Evolutionary conservation across 1,140 invertebrate genomes (phyloP), one percentile per base, ranked within the genome.

Genomic region (Heliconius hewitsoni): DNA sequence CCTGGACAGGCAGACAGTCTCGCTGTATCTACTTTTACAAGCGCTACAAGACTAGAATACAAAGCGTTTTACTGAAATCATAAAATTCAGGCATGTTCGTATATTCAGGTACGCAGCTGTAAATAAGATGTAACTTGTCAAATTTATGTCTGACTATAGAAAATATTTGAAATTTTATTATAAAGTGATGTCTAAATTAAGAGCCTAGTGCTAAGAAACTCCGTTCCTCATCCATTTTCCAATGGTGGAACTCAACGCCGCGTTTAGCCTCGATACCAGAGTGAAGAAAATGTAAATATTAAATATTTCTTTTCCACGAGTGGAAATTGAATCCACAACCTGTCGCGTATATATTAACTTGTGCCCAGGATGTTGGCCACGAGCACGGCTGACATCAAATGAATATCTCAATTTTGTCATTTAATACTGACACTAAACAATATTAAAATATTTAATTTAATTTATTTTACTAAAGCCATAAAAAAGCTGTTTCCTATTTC

Each of bases 1-100:
- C 89, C 90, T 93, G 90, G 86, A 90, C 87, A 86, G 82, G 85
- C 79, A 82, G 83, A 82, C 80, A 73, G 81, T 85, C 85, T 76
- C 81, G 83, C 84, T 76, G 81, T 79, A 78, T 83, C 23, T 77
- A 85, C 75, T 88, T 92, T 92, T 93, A 93, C 86, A 81, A 77
- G 81, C 81, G 73, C 71, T 80, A 85, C 85, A 80, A 77, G 78
- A 81, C 78, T 72, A 75, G 90, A 89, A 92, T 93, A 93, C 90
- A 88, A 91, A 93, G 90, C 86, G 90, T 91, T 90, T 86, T 57
- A 80, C 77, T 77, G 71, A 77, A 85, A 86, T 87, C 89, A 86
- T 91, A 91, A 92, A 92, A 89, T 87, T 78, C 86, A 88, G 89
- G 90, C 87, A 76, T 80, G 66, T 83, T 77, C 84, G 85, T 89